These are phyloP conservation scores for Hymenopus coronatus DNA, from an alignment of 2,888 invertebrate genomes.

Conservation along the genomic window DNA sequence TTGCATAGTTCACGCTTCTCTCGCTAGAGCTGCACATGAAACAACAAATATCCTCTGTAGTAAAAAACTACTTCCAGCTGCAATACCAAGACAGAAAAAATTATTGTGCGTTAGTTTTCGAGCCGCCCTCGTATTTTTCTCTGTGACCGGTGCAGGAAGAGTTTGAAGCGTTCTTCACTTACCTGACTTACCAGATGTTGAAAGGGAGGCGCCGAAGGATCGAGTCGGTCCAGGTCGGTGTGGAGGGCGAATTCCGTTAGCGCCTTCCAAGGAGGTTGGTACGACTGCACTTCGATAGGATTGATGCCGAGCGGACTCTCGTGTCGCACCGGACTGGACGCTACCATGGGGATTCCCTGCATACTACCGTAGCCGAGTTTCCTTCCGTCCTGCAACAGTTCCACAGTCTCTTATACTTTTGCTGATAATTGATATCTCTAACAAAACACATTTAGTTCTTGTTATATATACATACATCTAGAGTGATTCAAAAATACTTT, in stretches of 20 bases:
- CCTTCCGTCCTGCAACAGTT: constrained; percentile 77
- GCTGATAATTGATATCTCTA: too few relatives aligned
- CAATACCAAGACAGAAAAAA: too few relatives aligned
- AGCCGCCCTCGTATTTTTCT: too few relatives aligned
- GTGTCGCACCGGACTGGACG: constrained; percentile 88
- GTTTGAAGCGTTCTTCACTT: constrained; percentile 38
- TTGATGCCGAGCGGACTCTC: constrained; percentile 84
- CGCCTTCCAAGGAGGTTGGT: constrained; percentile 97
- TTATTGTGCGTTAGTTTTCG: too few relatives aligned
- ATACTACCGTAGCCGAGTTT: constrained; percentile 91
- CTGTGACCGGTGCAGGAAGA: too few relatives aligned
- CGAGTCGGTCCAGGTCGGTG: constrained; percentile 84
- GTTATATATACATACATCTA: too few relatives aligned
- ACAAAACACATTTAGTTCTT: too few relatives aligned
- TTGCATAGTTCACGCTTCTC: too few relatives aligned
- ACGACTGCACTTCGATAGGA: constrained; percentile 85
- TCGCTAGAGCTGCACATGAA: too few relatives aligned
- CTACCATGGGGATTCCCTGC: constrained; percentile 98
- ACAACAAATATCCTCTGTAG: too few relatives aligned
- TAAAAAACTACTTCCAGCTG: too few relatives aligned
- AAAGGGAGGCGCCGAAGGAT: constrained; percentile 85
- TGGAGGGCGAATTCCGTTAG: constrained; percentile 93
- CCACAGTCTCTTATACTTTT: not conserved
- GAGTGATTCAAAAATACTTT: too few relatives aligned
- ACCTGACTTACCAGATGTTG: constrained; percentile 96